These are phyloP conservation scores for Rhagoletis zephyria DNA, from an alignment of 1,140 invertebrate genomes.

Conservation along the genomic window DNA sequence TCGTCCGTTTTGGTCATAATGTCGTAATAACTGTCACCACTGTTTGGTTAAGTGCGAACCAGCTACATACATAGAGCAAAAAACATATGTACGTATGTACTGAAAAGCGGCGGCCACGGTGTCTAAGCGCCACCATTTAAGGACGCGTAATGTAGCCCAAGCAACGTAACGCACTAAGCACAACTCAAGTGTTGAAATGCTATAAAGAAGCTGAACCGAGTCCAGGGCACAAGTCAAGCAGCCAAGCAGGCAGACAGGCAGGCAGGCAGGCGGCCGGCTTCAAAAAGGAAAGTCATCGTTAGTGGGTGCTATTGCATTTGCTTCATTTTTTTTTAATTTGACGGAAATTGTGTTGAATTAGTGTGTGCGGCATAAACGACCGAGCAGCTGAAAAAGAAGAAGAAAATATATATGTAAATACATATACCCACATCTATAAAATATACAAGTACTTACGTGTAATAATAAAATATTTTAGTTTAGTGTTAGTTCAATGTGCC, in stretches of 20 bases:
- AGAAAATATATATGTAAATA: slow-evolving; percentile 16
- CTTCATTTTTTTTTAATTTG: neutral
- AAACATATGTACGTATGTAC: neutral
- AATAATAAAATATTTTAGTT: slow-evolving; percentile 37
- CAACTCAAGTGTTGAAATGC: slow-evolving; percentile 1
- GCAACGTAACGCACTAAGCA: slow-evolving; percentile 1
- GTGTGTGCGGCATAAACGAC: neutral
- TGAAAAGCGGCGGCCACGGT: neutral
- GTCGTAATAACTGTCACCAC: slow-evolving; percentile 54
- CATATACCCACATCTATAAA: neutral
- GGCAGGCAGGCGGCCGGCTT: neutral
- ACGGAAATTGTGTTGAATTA: slow-evolving; percentile 52
- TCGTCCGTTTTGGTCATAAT: slow-evolving; percentile 37
- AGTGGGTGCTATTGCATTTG: slow-evolving; percentile 36
- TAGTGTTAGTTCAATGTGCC: slow-evolving; percentile 27
- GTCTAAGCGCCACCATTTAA: slow-evolving; percentile 31
- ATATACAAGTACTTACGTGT: slow-evolving; percentile 34
- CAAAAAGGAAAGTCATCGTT: slow-evolving; percentile 41
- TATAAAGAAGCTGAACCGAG: neutral
- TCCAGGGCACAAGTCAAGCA: too few relatives aligned
- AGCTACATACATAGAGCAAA: neutral
- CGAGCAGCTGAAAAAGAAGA: neutral
- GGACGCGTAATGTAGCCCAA: slow-evolving; percentile 40
- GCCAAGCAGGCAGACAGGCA: neutral
- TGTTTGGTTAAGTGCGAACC: slow-evolving; percentile 52